Evolutionary conservation across 1,140 invertebrate genomes (phyloP), one percentile per base, ranked within the genome.

Genomic region (Eumeta japonica): DNA sequence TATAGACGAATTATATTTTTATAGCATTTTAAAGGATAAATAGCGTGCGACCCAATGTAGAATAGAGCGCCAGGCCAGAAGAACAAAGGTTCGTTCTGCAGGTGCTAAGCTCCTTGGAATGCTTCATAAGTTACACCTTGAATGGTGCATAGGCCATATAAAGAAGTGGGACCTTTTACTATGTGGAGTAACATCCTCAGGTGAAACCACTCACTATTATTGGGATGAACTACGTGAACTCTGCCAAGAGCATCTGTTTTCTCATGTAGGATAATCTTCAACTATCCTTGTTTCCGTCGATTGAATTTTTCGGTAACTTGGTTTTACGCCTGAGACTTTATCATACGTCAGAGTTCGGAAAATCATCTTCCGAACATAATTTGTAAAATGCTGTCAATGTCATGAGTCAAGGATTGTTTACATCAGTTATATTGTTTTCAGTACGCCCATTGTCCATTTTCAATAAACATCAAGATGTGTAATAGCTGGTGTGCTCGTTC

Each of bases 371-470:
- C 47, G 51, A 28, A 43, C 57, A 75, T 0, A 72, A 29, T 39
- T 41, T 20, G 40, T 75, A 75, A 48, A 76, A 77, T 10, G 42
- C 52, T 15, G 54, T 60, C 10, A 77, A 46, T 41, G 71, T 77
- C 42, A 71, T 73, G 17, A 43, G 34, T 34, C 54, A 57, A 45
- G 62, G 53, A 33, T 30, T 45, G n/a, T 62, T 27, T 30, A 13
- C 20, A 9, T 43, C 46, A n/a, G 41, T 57, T 73, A 10, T 39
- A 11, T 28, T 33, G 32, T 27, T 43, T 70, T 43, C 68, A 75
- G 44, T 74, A 68, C 33, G 65, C 54, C 46, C 60, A 18, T 52
- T 74, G 59, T 11, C 57, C 59, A 55, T 74, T 71, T 52, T 72
- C 58, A 38, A 55, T 75, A 64, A 5, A 73, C 59, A 5, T 54